Evolutionary conservation across 2,113 vertebrate genomes (phyloP).

Genomic region (Mormoops blainvillei): DNA sequence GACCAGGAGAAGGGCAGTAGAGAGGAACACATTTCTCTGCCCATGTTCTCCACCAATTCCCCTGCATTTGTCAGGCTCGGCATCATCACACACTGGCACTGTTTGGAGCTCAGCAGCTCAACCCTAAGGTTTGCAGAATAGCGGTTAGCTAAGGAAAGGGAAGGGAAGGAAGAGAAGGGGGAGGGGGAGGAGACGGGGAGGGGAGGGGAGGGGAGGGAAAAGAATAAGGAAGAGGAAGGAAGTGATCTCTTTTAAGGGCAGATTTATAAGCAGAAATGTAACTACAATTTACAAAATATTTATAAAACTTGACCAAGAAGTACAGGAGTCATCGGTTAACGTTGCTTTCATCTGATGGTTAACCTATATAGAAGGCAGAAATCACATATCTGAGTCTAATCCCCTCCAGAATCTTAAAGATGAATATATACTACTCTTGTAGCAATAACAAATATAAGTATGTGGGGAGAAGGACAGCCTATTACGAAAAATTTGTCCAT

Average conservation of each 20-base stretch:
- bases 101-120: background rate
- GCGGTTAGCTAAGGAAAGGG: background rate
- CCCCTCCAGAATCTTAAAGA: background rate
- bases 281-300: background rate
- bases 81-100: background rate
- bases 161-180: no score
- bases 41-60: background rate
- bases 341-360: background rate
- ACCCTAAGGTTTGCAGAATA: background rate
- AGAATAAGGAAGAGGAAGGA: background rate
- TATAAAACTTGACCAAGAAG: background rate
- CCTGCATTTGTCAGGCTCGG: fast-evolving
- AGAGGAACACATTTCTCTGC: background rate
- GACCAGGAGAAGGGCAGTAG: background rate
- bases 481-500: background rate
- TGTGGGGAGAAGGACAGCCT: background rate
- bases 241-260: background rate
- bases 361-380: background rate
- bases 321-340: background rate
- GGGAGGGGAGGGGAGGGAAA: no score
- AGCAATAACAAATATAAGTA: background rate
- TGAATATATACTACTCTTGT: background rate
- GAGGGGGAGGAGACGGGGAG: no score
- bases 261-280: background rate
- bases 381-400: background rate